phyloP scores from a whole-genome alignment of 2,797 vertebrate species.

The Mormyrus hasselquistii region DNA sequence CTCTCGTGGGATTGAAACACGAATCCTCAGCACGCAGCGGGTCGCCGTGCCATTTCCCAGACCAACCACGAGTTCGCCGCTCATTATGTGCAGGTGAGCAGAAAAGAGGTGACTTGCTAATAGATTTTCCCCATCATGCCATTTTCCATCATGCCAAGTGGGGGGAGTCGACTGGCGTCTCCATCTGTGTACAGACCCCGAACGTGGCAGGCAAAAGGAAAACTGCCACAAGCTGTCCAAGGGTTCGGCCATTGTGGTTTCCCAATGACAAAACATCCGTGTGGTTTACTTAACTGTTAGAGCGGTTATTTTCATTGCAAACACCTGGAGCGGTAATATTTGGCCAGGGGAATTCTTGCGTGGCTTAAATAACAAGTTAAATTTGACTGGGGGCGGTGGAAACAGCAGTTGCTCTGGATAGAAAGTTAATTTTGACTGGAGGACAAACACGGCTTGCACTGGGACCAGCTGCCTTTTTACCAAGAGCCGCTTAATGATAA shows the following conservation, averaged over 20 bases:
- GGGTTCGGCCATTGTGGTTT: neutral
- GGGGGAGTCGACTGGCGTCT: neutral
- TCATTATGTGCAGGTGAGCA: neutral
- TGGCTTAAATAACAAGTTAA: conserved; percentile 10
- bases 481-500: conserved; percentile 53
- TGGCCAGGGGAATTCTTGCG: conserved; percentile 22
- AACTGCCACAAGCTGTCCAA: neutral
- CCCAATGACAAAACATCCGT: neutral
- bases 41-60: conserved; percentile 8
- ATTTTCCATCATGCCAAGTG: neutral
- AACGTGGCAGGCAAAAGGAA: neutral
- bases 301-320: neutral
- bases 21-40: neutral
- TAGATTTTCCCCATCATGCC: neutral
- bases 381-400: conserved; percentile 23
- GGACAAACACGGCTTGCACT: conserved; percentile 33
- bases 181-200: neutral
- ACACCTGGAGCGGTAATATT: conserved; percentile 1
- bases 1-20: neutral
- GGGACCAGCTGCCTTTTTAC: conserved; percentile 29
- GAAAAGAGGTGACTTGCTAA: neutral
- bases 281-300: neutral
- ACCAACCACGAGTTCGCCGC: neutral
- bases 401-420: conserved; percentile 17
- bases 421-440: conserved; percentile 40